Evolutionary conservation across 2,797 vertebrate genomes (phyloP), one percentile per base, ranked within the genome.

Genomic region (Mionectes olivaceus): DNA sequence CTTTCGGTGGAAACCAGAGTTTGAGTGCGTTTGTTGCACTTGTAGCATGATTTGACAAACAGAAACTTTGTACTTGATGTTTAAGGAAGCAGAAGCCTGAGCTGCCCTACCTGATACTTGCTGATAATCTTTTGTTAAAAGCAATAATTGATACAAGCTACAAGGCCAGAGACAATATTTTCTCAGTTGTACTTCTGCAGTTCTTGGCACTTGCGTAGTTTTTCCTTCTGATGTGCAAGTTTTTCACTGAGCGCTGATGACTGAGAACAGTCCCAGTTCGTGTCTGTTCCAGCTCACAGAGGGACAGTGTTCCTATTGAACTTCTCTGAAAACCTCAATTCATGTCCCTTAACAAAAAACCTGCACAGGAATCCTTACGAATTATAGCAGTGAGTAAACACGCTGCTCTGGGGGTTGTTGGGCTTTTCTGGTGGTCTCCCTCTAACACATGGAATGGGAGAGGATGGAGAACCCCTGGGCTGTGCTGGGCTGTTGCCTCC

Each of bases 151-250:
- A 67, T 65, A 63, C 24, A 87, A 93, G 57, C 37, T 77, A 16
- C 33, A 57, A 75, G 82, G 65, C 35, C 24, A 70, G 61, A 83
- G 46, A 78, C 19, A 41, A 3, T 83, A 19, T 81, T 92, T 89
- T 89, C 92, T 61, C 49, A 77, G 71, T 77, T 80, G 60, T 71
- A 16, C 22, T 78, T 69, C 21, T 87, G 73, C 50, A 27, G 47
- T 83, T 95, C 75, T 78, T 95, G 63, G 91, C 63, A 63, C 41
- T 81, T 53, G 21, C 23, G 24, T 47, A 75, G 37, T 47, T 95
- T 93, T 87, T 91, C 52, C 37, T 89, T 63, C 65, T 86, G 13
- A 4, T 7, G 32, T 82, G 52, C 25, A n/a, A 59, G 65, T 47
- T 60, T 87, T 76, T 70, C 67, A 37, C 32, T 25, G 74, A 59